Base-by-base conservation (phyloP, 2,113 vertebrate genomes). In the Osmerus mordax region DNA sequence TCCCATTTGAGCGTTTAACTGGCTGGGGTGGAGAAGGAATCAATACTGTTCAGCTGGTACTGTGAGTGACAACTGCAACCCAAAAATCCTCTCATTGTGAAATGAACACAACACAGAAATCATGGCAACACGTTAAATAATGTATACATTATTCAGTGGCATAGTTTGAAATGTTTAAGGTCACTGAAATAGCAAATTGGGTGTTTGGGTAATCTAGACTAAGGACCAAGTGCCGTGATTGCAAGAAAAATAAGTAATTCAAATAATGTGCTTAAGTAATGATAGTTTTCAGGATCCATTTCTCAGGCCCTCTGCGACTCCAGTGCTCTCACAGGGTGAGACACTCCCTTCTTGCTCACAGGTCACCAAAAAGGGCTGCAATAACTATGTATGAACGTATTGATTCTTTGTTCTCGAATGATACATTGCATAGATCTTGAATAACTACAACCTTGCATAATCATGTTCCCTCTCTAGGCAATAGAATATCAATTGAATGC, bases 401-500 rank as follows among this genome's bases (percentile, higher is more conserved):
- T 73, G 51, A 65, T 66, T 66, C 70, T 73, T 74, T 69, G 72
- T 65, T 62, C 68, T 29, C 58, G 81, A 72, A 81, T 63, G 52
- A 53, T 78, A 78, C 78, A 65, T 62, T 73, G 54, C 47, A 74
- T 79, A 53, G 83, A 83, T 82, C 81, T 73, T 7, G 70, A 86
- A 73, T 73, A 83, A 75, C 67, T 75, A 72, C 61, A 14, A 73
- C 70, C 65, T 81, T 75, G 67, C 76, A 69, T 75, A 78, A 81
- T 77, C 23, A 53, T 78, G 68, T 76, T 76, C 75, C 59, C 69
- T 81, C 67, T 78, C 71, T 62, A 72, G 70, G 71, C 78, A 76
- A 71, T 66, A 69, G 73, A 59, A 72, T 78, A 87, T 84, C 79
- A 73, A 78, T 66, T 69, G 66, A 86, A 81, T 81, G 70, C 74